A percentile compares a stretch with the other conserved stretches of the same genome.
These are phyloP conservation scores for Aphelenchoides avenae DNA, from an alignment of 1,140 invertebrate genomes.

Conservation along the genomic window DNA sequence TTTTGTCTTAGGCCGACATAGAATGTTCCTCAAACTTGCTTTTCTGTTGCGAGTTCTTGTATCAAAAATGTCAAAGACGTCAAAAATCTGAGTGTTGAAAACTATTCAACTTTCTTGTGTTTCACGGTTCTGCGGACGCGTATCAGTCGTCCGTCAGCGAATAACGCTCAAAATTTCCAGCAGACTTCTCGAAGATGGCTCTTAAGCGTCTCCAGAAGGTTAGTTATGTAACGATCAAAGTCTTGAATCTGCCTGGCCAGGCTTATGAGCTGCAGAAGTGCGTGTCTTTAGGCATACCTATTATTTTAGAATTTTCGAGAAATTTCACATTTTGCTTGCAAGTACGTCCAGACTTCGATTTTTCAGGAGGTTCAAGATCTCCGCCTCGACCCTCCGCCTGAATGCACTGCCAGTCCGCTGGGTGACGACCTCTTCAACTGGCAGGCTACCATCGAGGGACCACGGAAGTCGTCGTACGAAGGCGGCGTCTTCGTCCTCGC, in stretches of 20 bases:
- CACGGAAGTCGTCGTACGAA: slow-evolving; percentile 71
- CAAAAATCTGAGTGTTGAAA: too few relatives aligned
- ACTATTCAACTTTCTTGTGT: too few relatives aligned
- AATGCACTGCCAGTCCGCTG: slow-evolving; percentile 93
- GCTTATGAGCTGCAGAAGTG: neutral
- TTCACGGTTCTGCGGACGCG: too few relatives aligned
- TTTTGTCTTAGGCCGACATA: too few relatives aligned
- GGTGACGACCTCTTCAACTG: slow-evolving; percentile 95
- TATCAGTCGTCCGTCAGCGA: too few relatives aligned
- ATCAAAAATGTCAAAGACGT: too few relatives aligned
- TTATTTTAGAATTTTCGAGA: neutral
- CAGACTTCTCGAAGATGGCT: too few relatives aligned
- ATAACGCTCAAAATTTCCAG: too few relatives aligned
- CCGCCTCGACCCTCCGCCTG: slow-evolving; percentile 92
- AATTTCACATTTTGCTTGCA: neutral
- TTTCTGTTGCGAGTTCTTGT: too few relatives aligned
- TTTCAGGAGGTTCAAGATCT: slow-evolving; percentile 90
- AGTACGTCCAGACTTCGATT: neutral
- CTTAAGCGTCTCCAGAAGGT: slow-evolving; percentile 33
- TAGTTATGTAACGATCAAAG: neutral
- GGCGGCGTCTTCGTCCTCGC: slow-evolving; percentile 98
- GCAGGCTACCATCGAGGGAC: slow-evolving; percentile 97
- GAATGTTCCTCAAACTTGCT: too few relatives aligned
- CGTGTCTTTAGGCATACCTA: neutral
- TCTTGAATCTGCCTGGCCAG: too few relatives aligned